Percentiles rank a stretch among this genome's conserved stretches.
These are phyloP conservation scores for Eupithecia vulgata DNA, from an alignment of 2,888 invertebrate genomes.

Conservation along the genomic window DNA sequence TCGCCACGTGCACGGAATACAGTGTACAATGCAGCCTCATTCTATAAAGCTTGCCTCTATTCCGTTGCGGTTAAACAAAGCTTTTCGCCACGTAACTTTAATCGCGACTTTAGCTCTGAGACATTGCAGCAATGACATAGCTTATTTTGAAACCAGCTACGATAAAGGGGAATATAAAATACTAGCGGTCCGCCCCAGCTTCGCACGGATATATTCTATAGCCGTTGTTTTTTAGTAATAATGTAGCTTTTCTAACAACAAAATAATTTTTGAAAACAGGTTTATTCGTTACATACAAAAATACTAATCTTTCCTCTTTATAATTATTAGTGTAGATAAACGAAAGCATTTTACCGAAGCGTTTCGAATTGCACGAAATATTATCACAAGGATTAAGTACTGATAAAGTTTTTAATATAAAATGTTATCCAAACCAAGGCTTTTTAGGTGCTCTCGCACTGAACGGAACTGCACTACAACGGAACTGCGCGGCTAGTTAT, in stretches of 20 bases:
- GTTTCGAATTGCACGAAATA: neutral
- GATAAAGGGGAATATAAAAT: neutral
- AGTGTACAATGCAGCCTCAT: conserved; percentile 18
- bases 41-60: conserved; percentile 27
- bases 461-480: too few relatives aligned
- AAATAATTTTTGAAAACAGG: too few relatives aligned
- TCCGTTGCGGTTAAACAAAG: conserved; percentile 34
- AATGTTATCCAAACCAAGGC: neutral
- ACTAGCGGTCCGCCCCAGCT: too few relatives aligned
- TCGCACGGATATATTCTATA: too few relatives aligned
- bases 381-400: neutral
- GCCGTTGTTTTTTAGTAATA: too few relatives aligned
- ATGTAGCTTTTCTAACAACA: too few relatives aligned
- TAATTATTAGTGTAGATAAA: too few relatives aligned
- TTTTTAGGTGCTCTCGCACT: too few relatives aligned
- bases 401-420: neutral
- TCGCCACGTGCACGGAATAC: conserved; percentile 17
- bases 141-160: conserved; percentile 22
- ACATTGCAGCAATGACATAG: conserved; percentile 33
- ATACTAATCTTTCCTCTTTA: too few relatives aligned
- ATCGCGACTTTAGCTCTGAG: conserved; percentile 35
- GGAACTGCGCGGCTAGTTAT: too few relatives aligned
- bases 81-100: conserved; percentile 37
- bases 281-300: too few relatives aligned
- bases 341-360: neutral